Evolutionary conservation across 2,113 vertebrate species (phyloP).

Genomic region (Tricholaema leucomelas): DNA sequence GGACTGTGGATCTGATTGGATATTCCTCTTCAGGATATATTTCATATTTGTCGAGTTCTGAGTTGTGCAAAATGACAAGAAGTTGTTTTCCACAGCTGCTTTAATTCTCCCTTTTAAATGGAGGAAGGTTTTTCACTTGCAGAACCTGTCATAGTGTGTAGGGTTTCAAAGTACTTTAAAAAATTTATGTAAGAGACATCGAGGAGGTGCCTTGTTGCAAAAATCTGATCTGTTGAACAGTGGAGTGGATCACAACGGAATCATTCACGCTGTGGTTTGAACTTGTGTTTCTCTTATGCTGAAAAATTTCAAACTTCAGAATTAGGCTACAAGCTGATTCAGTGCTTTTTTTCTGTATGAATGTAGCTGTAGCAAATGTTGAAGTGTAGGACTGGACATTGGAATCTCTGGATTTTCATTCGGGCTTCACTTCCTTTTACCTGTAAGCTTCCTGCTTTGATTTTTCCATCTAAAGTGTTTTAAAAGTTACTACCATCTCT

Average conservation of each 20-base stretch:
- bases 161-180: not conserved
- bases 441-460: not conserved
- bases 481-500: conserved; percentile 25
- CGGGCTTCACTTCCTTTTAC: not conserved
- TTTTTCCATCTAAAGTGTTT: conserved; percentile 45
- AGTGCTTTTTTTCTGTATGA: not conserved
- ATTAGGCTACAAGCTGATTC: not conserved
- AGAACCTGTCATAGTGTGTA: not conserved
- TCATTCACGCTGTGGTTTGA: not conserved
- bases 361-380: not conserved
- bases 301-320: not conserved
- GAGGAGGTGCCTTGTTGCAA: not conserved
- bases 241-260: not conserved
- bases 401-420: not conserved
- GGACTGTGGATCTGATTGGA: not conserved
- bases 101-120: not conserved
- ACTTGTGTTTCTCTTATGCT: not conserved
- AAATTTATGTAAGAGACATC: not conserved
- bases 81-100: not conserved
- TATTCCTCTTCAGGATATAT: not conserved
- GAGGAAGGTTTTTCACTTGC: not conserved
- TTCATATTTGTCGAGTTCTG: not conserved
- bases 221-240: not conserved
- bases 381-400: not conserved
- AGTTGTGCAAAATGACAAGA: not conserved